These are phyloP conservation scores for Trichopoda pennipes DNA, from an alignment of 2,888 invertebrate genomes.

Conservation along the genomic window DNA sequence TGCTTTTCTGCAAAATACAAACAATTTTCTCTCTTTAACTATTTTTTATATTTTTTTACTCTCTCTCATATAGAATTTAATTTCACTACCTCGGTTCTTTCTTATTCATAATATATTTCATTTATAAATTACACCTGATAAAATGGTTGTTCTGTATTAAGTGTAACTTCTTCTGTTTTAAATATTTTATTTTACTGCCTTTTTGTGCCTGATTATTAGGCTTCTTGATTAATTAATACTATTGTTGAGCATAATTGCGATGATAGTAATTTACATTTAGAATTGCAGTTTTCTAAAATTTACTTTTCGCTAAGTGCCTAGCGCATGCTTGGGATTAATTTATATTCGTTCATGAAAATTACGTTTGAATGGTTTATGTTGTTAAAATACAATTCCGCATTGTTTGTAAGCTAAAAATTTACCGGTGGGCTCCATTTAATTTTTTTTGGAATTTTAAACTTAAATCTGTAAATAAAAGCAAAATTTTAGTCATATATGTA, in stretches of 20 bases:
- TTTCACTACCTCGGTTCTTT: not conserved
- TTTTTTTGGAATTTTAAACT: not conserved
- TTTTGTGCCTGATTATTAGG: not conserved
- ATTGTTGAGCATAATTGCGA: not conserved
- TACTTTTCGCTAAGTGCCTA: slow-evolving; percentile 7
- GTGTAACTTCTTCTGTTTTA: slow-evolving; percentile 8
- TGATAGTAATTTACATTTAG: slow-evolving; percentile 9
- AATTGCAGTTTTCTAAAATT: slow-evolving; percentile 24
- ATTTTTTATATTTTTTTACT: not conserved
- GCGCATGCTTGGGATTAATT: not conserved
- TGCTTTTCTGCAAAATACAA: not conserved
- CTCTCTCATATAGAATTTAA: not conserved
- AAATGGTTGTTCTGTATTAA: slow-evolving; percentile 23
- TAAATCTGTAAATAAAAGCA: not conserved
- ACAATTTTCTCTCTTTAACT: not conserved
- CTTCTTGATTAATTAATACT: slow-evolving; percentile 19
- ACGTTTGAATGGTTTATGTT: slow-evolving; percentile 4
- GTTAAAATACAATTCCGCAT: slow-evolving; percentile 47
- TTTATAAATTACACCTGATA: slow-evolving; percentile 32
- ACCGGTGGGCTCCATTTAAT: slow-evolving; percentile 49
- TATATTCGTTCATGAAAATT: not conserved
- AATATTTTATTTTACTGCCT: slow-evolving; percentile 4
- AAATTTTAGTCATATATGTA: no score
- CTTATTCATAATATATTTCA: no score
- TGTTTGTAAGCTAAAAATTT: slow-evolving; percentile 16